Conservation (phyloP, 1,140 invertebrate species). For the Leptestheria dahalacensis region DNA sequence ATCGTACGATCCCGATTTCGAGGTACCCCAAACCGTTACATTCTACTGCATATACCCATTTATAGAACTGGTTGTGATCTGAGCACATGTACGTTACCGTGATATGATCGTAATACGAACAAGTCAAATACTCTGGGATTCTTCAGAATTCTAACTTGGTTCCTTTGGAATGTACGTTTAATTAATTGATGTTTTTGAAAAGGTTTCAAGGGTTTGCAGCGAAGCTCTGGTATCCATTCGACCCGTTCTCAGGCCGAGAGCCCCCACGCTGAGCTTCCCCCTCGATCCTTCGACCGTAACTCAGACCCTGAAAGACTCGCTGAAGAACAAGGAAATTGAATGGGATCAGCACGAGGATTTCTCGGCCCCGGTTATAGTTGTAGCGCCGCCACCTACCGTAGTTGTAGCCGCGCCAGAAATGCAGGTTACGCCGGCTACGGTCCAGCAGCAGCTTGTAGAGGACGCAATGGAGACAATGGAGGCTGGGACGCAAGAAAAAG, state of each 20-base stretch:
- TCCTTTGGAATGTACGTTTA: neutral
- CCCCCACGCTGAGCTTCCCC: neutral
- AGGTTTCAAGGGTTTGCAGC: neutral
- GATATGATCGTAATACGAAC: too few species aligned
- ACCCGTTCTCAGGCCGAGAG: slow-evolving; percentile 4
- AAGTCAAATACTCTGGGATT: too few species aligned
- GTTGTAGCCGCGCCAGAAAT: neutral
- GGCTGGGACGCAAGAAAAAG: too few species aligned
- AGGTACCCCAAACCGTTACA: slow-evolving; percentile 4
- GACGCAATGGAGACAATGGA: too few species aligned
- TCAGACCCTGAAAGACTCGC: neutral
- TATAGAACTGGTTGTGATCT: too few species aligned
- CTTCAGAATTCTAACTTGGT: neutral
- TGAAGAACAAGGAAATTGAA: too few species aligned
- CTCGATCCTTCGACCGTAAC: neutral
- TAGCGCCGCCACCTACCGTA: neutral
- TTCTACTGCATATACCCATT: too few species aligned
- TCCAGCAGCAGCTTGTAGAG: neutral
- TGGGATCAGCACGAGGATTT: slow-evolving; percentile 1
- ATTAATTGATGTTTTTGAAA: neutral
- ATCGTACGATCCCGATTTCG: slow-evolving; percentile 11
- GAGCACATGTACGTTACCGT: too few species aligned
- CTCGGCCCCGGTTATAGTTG: neutral
- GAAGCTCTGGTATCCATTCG: slow-evolving; percentile 1
- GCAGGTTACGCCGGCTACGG: neutral